A percentile compares a stretch with the other conserved stretches of the same genome.
Conservation (phyloP, 2,888 invertebrate genomes). For the Dryobota labecula region DNA sequence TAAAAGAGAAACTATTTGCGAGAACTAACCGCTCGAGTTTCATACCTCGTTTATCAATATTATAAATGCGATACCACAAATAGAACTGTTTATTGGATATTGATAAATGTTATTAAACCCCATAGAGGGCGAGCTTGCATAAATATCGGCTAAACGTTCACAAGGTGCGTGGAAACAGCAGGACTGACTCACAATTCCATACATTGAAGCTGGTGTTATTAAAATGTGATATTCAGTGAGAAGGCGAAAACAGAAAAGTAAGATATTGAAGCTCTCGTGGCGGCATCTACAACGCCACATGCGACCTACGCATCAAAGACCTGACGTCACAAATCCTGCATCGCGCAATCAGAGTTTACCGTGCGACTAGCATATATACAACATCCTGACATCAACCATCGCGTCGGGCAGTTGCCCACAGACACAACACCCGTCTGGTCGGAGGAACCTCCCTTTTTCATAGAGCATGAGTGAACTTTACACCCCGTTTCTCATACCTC, state of each 20-base stretch:
- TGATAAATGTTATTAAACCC: slow-evolving; percentile 64
- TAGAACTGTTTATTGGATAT: slow-evolving; percentile 61
- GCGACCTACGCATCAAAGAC: no score
- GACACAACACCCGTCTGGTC: no score
- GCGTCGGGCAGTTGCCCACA: no score
- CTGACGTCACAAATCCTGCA: no score
- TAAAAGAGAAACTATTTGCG: slow-evolving; percentile 48
- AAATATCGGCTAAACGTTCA: slow-evolving; percentile 41
- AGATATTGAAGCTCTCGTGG: slow-evolving; percentile 10
- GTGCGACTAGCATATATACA: no score
- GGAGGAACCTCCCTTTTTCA: no score
- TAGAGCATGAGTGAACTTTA: no score
- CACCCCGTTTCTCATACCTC: no score
- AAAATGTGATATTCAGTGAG: slow-evolving; percentile 36
- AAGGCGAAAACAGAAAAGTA: neutral
- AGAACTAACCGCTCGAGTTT: slow-evolving; percentile 33
- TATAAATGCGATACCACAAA: slow-evolving; percentile 54
- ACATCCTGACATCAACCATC: no score
- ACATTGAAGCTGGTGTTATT: slow-evolving; percentile 29
- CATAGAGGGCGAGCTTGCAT: slow-evolving; percentile 52
- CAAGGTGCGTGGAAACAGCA: slow-evolving; percentile 24
- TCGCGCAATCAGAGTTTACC: no score
- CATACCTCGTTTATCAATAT: slow-evolving; percentile 57
- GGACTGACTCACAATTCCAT: neutral
- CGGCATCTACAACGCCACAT: no score